Evolutionary conservation across 2,797 vertebrate species (phyloP).

Genomic region (Nothura maculosa): DNA sequence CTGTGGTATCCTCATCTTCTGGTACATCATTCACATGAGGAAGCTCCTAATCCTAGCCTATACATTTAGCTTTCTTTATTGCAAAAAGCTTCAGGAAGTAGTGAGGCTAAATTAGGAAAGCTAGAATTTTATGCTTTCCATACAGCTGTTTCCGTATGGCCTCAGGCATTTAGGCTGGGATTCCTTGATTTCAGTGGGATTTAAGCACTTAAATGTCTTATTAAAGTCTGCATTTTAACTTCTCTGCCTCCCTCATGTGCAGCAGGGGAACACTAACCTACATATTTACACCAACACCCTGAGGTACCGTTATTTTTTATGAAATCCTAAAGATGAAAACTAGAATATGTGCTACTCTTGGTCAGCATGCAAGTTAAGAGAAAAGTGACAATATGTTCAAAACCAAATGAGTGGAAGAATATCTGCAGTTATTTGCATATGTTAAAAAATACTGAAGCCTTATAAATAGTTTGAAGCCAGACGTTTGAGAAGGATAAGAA

Average conservation of each 20-base stretch:
- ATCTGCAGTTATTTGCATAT: not conserved
- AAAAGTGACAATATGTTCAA: not conserved
- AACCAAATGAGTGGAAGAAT: not conserved
- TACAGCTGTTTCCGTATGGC: not conserved
- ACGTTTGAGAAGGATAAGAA: not conserved
- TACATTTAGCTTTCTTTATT: not conserved
- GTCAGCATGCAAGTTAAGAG: not conserved
- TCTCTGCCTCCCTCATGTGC: not conserved
- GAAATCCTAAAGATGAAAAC: not conserved
- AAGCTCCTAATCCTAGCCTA: not conserved
- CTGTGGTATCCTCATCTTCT: not conserved
- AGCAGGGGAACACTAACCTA: not conserved
- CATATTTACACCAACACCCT: not conserved
- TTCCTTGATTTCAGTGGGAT: not conserved
- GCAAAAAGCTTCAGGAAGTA: not conserved
- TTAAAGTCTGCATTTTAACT: not conserved
- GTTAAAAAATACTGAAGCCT: not conserved
- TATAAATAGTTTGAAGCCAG: conserved; percentile 49
- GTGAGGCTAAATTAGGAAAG: not conserved
- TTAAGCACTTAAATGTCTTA: not conserved
- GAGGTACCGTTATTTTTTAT: not conserved
- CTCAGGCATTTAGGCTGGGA: not conserved
- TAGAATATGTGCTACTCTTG: not conserved
- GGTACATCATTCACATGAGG: not conserved
- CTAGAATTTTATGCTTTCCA: not conserved